Evolutionary conservation across 92 coral and sea anemone genomes (phyloP).

Genomic region (Micromussa lordhowensis): DNA sequence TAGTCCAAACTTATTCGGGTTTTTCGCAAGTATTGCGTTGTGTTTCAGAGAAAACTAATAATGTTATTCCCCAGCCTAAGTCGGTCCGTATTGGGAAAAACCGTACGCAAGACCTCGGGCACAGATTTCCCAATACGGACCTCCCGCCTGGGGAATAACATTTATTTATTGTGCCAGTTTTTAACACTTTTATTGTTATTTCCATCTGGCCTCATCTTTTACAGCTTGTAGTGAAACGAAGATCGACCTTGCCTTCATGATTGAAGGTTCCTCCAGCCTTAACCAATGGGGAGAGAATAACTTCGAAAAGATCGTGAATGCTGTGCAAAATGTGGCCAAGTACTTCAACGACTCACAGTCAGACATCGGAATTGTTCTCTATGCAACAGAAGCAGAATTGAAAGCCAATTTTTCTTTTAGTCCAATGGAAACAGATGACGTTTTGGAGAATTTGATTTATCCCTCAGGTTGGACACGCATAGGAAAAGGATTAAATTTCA

Average conservation of each 20-base stretch:
- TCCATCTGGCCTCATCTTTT: neutral
- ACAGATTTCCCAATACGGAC: no score
- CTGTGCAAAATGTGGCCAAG: neutral
- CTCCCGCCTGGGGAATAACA: no score
- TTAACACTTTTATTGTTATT: neutral
- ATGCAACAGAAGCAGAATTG: slow-evolving; percentile 16
- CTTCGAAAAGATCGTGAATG: slow-evolving; percentile 15
- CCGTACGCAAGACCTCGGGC: no score
- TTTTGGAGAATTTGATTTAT: neutral
- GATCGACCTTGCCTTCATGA: slow-evolving; percentile 24
- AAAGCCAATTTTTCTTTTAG: slow-evolving; percentile 16
- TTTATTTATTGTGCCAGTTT: no score
- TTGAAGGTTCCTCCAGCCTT: slow-evolving; percentile 40
- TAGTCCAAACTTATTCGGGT: no score
- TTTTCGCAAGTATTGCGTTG: no score
- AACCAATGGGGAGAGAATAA: slow-evolving; percentile 34
- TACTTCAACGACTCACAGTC: slow-evolving; percentile 9
- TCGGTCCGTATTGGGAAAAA: no score
- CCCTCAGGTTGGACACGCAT: slow-evolving; percentile 36
- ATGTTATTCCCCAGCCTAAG: no score
- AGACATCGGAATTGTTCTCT: slow-evolving; percentile 19
- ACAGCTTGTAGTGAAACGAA: slow-evolving; percentile 18
- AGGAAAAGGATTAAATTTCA: slow-evolving; percentile 24
- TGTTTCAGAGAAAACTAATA: no score
- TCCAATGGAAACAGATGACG: neutral